Conservation (phyloP, 2,888 invertebrate species). For the Ametastegia equiseti region DNA sequence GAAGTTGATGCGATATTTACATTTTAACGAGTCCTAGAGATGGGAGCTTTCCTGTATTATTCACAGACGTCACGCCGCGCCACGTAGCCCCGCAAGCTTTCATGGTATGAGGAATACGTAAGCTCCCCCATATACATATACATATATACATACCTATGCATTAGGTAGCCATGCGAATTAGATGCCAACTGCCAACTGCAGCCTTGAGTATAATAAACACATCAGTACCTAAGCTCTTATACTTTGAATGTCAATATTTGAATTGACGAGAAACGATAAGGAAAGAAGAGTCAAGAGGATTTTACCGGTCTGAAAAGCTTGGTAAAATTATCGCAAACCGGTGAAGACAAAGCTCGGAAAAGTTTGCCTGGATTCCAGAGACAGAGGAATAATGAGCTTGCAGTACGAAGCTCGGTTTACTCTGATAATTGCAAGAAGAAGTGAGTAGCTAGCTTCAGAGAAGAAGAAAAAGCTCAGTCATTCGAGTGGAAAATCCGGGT, state of each 20-base stretch:
- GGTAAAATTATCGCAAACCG: too few species aligned
- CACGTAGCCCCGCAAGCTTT: background rate
- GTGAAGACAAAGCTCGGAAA: too few species aligned
- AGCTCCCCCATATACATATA: background rate
- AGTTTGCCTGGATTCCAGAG: background rate
- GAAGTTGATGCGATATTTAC: constrained; percentile 24
- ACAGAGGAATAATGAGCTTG: background rate
- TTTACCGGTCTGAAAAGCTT: too few species aligned
- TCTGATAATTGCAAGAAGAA: background rate
- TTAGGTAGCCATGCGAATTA: background rate
- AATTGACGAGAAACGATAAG: too few species aligned
- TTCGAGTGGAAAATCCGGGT: constrained; percentile 4
- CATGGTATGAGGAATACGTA: constrained; percentile 15
- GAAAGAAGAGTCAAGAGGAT: too few species aligned
- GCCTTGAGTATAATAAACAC: background rate
- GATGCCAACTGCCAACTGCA: background rate
- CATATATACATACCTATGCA: background rate
- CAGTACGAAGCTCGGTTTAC: background rate
- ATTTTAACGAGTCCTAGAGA: constrained; percentile 39
- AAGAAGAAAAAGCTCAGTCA: background rate
- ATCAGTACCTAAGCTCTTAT: background rate
- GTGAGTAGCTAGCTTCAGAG: background rate
- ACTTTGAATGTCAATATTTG: background rate
- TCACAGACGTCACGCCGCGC: constrained; percentile 41
- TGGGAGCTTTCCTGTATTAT: constrained; percentile 29